A percentile compares a stretch with the other conserved stretches of the same genome.
These are phyloP conservation scores for Drosophila lacicola DNA, from an alignment of 2,888 invertebrate genomes.

Conservation along the genomic window DNA sequence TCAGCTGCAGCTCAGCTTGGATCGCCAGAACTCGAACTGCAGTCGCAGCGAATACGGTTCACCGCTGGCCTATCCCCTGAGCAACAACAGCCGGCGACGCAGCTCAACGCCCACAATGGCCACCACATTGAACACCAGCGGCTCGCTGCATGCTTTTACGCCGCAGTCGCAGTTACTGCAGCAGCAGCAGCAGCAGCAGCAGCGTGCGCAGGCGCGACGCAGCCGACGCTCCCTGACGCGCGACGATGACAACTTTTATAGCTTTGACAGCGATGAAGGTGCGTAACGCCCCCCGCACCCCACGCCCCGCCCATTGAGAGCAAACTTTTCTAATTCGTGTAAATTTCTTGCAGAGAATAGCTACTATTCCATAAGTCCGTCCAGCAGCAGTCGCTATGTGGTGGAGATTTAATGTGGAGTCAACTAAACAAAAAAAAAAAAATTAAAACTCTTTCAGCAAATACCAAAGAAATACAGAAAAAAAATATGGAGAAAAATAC, in stretches of 20 bases:
- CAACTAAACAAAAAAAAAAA: too few relatives aligned
- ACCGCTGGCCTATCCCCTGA: constrained; percentile 74
- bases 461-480: neutral
- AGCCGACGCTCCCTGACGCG: constrained; percentile 79
- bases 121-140: neutral
- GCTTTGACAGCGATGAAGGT: constrained; percentile 85
- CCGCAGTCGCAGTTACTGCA: constrained; percentile 18
- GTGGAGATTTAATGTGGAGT: constrained; percentile 74
- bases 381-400: constrained; percentile 81
- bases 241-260: constrained; percentile 83
- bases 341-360: constrained; percentile 73
- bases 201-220: constrained; percentile 51
- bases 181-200: constrained; percentile 20
- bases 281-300: constrained; percentile 18
- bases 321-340: neutral
- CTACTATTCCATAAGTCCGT: constrained; percentile 82
- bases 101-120: constrained; percentile 68
- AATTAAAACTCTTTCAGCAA: neutral
- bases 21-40: constrained; percentile 68
- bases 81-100: constrained; percentile 61
- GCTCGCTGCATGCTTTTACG: neutral
- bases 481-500: neutral
- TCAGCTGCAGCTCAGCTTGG: constrained; percentile 36
- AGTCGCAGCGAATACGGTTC: constrained; percentile 82
- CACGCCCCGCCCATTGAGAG: neutral